Conservation (phyloP, 2,888 invertebrate genomes). For the Dolichopus griseipennis region DNA sequence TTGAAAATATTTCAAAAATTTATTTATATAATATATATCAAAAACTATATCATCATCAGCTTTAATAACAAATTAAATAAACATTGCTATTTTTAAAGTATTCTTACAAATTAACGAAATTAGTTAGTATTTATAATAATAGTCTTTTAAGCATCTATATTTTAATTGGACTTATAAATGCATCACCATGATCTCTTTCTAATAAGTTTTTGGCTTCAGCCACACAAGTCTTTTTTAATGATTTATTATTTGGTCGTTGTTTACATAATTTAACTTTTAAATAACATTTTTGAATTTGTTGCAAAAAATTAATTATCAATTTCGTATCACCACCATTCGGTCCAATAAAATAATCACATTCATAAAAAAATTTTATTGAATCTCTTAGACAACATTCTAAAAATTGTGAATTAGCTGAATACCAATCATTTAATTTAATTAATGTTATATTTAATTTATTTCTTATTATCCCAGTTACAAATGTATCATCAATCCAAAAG, state of each 20-base stretch:
- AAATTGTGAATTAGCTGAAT: slow-evolving; percentile 61
- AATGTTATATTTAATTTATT: slow-evolving; percentile 50
- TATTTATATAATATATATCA: slow-evolving; percentile 53
- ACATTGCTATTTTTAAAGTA: too few relatives aligned
- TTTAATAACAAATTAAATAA: slow-evolving; percentile 66
- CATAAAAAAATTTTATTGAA: slow-evolving; percentile 48
- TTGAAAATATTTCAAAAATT: slow-evolving; percentile 40
- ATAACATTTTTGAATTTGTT: slow-evolving; percentile 53
- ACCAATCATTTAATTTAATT: slow-evolving; percentile 52
- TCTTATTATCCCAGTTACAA: slow-evolving; percentile 70
- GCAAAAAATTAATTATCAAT: slow-evolving; percentile 56
- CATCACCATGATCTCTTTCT: slow-evolving; percentile 36
- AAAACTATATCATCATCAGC: slow-evolving; percentile 74
- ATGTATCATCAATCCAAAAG: slow-evolving; percentile 91
- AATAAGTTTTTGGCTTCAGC: slow-evolving; percentile 39
- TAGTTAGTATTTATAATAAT: too few relatives aligned
- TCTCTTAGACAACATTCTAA: slow-evolving; percentile 65
- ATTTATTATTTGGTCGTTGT: slow-evolving; percentile 43
- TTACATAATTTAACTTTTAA: slow-evolving; percentile 45
- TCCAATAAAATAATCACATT: slow-evolving; percentile 62
- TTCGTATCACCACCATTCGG: slow-evolving; percentile 70
- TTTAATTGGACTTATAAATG: slow-evolving; percentile 31
- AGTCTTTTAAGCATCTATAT: slow-evolving; percentile 18
- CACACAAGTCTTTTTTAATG: slow-evolving; percentile 54
- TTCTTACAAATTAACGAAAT: too few relatives aligned